Conservation (phyloP, 2,113 vertebrate species). For the Orientallactaga bullata region DNA sequence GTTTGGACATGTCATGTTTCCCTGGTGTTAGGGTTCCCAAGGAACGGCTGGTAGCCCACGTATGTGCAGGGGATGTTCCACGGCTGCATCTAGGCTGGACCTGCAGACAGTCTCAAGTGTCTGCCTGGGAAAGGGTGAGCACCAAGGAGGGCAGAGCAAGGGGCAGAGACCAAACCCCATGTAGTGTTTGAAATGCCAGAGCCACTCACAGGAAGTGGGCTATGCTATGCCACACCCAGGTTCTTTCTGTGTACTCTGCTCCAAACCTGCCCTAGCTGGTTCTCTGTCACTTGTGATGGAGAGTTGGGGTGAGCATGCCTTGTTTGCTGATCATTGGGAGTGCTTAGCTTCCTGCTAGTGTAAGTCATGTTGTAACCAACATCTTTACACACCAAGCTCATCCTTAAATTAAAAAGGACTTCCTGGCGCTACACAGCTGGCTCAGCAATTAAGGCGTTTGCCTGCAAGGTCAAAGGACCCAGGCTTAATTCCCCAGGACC, state of each 20-base stretch:
- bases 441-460: too few species aligned
- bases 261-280: not conserved
- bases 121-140: not conserved
- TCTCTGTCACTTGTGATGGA: not conserved
- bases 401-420: not conserved
- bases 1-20: not conserved
- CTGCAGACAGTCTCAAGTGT: too few species aligned
- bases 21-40: not conserved
- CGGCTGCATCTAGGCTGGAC: not conserved
- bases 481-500: too few species aligned
- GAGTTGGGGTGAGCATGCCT: not conserved
- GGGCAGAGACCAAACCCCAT: too few species aligned
- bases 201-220: not conserved
- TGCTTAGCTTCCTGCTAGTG: not conserved
- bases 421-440: too few species aligned
- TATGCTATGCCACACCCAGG: not conserved
- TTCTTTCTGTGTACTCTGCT: not conserved
- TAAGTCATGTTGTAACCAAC: not conserved
- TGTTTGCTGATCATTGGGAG: not conserved
- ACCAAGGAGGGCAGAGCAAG: not conserved
- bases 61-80: too few species aligned
- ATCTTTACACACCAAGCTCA: not conserved
- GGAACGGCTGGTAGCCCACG: not conserved
- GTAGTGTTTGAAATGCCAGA: not conserved
- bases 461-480: too few species aligned